Base-by-base conservation (phyloP, 2,113 vertebrate species). In the Heloderma charlesbogerti region DNA sequence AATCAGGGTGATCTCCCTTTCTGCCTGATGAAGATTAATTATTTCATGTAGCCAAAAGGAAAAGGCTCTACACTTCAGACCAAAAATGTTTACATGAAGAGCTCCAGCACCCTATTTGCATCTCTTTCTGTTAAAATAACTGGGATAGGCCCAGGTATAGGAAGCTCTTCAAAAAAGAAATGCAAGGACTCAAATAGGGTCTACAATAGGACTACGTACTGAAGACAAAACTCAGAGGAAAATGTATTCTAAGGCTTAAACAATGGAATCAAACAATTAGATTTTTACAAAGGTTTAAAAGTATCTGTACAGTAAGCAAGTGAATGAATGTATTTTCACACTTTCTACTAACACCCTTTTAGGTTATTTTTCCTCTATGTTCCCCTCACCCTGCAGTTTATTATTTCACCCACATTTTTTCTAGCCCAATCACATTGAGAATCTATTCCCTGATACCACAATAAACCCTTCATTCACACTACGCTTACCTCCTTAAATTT, bases 251-350 rank as follows among this genome's bases (percentile, higher is more conserved):
- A 75, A 18, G 25, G 45, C 83, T 84, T 85, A 12, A 43, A 48
- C 0, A 15, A 90, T 4, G 74, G 0, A 0, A 5, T n/a, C 86
- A 60, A 79, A 83, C 63, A 69, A 69, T 51, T 48, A 3, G 3
- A 54, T 72, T 72, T 72, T 72, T 25, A 60, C 63, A 45, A 87
- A 51, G 22, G 25, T 10, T 83, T 60, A 83, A 83, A 63, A 80
- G 34, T 2, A 40, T 83, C 8, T 71, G 7, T 6, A 4, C 31
- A 86, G 80, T 22, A 31, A 82, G 34, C 16, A 18, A 9, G 51
- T 82, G 51, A 34, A 82, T 48, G 12, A 18, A 85, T 69, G 25
- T 31, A 84, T 67, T 16, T 82, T 82, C 29, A 43, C 8, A 6
- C 74, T 54, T 72, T 72, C 31, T 66, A 66, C 43, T 43, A 29